A percentile compares a stretch with the other conserved stretches of the same genome.
phyloP scores from a whole-genome alignment of 2,797 vertebrate genomes.

The Labroides dimidiatus region DNA sequence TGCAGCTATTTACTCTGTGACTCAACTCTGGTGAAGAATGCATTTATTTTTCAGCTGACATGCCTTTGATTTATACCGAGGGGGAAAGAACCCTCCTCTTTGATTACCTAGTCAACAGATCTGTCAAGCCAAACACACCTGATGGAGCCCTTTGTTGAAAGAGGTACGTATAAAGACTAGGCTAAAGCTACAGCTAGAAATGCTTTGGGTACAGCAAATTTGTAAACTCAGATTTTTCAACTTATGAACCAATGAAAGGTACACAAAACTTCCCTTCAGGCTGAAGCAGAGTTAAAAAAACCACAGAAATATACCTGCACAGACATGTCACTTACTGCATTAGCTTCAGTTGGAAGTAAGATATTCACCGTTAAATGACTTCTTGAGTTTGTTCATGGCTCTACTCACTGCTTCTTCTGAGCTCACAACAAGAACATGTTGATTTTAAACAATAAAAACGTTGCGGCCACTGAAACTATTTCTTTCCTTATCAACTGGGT shows the following conservation, averaged over 20 bases:
- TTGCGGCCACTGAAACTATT: too few species aligned
- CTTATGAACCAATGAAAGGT: slow-evolving; percentile 21
- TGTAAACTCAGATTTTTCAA: slow-evolving; percentile 12
- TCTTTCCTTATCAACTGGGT: background rate
- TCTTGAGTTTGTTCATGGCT: background rate
- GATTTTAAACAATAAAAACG: background rate
- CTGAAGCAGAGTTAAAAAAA: slow-evolving; percentile 6
- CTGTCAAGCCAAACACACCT: slow-evolving; percentile 17
- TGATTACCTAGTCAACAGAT: slow-evolving; percentile 14
- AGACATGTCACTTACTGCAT: slow-evolving; percentile 1
- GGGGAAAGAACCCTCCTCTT: slow-evolving; percentile 8
- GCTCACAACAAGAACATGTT: background rate
- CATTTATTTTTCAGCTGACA: slow-evolving; percentile 33
- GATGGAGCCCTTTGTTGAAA: slow-evolving; percentile 14
- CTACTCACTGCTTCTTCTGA: background rate
- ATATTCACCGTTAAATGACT: background rate
- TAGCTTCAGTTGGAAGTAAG: background rate
- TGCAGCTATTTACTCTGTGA: slow-evolving; percentile 48
- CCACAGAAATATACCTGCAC: background rate
- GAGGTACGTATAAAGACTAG: background rate
- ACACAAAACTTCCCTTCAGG: slow-evolving; percentile 11
- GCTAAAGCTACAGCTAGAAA: background rate
- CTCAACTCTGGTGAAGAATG: slow-evolving; percentile 39
- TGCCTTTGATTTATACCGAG: slow-evolving; percentile 38
- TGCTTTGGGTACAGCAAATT: too few species aligned